Percentiles rank a stretch among this genome's conserved stretches.
Conservation (phyloP, 1,140 invertebrate genomes). For the Octopus sinensis region DNA sequence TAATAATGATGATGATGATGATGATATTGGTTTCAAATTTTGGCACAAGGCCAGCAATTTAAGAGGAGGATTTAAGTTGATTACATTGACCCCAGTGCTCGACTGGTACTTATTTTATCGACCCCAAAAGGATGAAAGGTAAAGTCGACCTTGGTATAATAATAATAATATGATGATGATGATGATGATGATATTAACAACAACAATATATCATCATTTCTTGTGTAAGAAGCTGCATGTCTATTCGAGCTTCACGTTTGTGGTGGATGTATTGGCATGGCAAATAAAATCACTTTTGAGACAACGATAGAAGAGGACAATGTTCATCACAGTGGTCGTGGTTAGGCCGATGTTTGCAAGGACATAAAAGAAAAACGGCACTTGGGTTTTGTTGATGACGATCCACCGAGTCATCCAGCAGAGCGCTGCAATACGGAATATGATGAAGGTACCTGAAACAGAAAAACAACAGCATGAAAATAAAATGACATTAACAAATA, state of each 20-base stretch:
- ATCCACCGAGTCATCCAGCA: slow-evolving; percentile 64
- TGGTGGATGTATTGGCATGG: slow-evolving; percentile 27
- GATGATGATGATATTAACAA: not conserved
- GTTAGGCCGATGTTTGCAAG: slow-evolving; percentile 55
- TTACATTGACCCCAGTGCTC: too few species aligned
- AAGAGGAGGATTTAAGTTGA: too few species aligned
- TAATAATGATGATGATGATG: too few species aligned
- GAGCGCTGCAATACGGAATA: slow-evolving; percentile 60
- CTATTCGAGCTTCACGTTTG: not conserved
- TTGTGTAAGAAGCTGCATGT: not conserved
- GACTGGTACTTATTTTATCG: too few species aligned
- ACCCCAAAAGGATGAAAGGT: too few species aligned
- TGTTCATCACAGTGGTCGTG: slow-evolving; percentile 59
- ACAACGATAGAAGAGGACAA: slow-evolving; percentile 58
- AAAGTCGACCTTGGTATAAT: too few species aligned
- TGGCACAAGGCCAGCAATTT: too few species aligned
- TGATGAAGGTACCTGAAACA: slow-evolving; percentile 59
- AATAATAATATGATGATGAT: too few species aligned
- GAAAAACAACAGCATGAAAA: not conserved
- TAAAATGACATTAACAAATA: not conserved
- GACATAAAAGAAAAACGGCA: slow-evolving; percentile 55
- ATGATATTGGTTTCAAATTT: too few species aligned
- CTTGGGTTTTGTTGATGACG: slow-evolving; percentile 55
- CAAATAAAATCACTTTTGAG: slow-evolving; percentile 54
- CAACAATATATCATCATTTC: not conserved